Percentiles rank a stretch among this genome's conserved stretches.
phyloP scores from a whole-genome alignment of 2,797 vertebrate genomes.

The Fringilla coelebs region DNA sequence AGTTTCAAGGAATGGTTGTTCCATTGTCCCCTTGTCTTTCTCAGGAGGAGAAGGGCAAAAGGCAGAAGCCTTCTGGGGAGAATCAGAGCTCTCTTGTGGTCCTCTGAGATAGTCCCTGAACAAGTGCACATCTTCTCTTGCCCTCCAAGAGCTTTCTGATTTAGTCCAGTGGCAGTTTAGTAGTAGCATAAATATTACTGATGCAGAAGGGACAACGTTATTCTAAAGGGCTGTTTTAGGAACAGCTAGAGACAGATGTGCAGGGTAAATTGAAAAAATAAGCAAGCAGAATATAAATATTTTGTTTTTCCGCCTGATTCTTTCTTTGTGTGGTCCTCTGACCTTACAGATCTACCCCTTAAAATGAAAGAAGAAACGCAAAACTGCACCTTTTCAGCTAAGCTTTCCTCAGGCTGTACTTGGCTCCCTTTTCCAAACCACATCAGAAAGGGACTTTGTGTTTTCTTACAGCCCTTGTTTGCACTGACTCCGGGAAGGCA shows the following conservation, averaged over 20 bases:
- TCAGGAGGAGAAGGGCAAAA: not conserved
- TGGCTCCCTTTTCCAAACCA: constrained; percentile 46
- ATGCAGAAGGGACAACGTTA: not conserved
- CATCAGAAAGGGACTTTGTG: constrained; percentile 48
- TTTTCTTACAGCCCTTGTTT: constrained; percentile 50
- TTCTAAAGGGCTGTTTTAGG: not conserved
- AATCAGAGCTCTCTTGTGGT: not conserved
- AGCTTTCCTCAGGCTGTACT: constrained; percentile 30
- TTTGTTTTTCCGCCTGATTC: constrained; percentile 21
- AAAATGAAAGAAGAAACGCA: constrained; percentile 31
- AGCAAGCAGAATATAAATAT: constrained; percentile 38
- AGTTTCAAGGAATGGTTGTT: not conserved
- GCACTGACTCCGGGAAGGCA: not conserved
- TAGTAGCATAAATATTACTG: not conserved
- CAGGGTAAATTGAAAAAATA: constrained; percentile 1
- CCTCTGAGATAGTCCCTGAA: not conserved
- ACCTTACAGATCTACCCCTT: constrained; percentile 24
- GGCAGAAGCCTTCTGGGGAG: not conserved
- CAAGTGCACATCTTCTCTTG: not conserved
- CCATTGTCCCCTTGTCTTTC: not conserved
- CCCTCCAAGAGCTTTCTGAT: not conserved
- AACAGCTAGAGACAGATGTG: constrained; percentile 24
- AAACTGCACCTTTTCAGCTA: constrained; percentile 46
- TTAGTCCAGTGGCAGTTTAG: not conserved
- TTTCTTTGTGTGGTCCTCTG: constrained; percentile 48